Percentiles rank a stretch among this genome's conserved stretches.
Conservation (phyloP, 2,797 vertebrate species). For the Choloepus didactylus region DNA sequence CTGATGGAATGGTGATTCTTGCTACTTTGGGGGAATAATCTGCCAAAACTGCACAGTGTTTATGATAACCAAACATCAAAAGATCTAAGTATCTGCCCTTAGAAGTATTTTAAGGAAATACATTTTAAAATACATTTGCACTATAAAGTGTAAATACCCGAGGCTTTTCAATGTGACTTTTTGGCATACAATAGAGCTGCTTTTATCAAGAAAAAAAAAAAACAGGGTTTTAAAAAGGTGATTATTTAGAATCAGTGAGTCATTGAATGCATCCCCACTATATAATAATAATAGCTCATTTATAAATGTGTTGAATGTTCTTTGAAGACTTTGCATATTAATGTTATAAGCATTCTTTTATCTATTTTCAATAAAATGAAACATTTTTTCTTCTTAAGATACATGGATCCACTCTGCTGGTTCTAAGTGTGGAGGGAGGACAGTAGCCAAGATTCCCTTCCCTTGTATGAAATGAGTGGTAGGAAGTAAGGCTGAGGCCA, state of each 20-base stretch:
- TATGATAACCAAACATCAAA: neutral
- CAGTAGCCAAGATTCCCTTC: neutral
- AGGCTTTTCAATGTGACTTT: neutral
- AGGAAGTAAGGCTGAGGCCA: neutral
- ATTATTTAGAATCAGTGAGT: neutral
- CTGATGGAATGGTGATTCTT: neutral
- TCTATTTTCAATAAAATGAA: neutral
- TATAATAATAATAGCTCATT: neutral
- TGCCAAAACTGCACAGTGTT: neutral
- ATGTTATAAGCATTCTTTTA: neutral
- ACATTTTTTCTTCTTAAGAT: neutral
- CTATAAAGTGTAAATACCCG: neutral
- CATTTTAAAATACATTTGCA: neutral
- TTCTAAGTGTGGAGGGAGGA: neutral
- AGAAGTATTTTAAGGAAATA: neutral
- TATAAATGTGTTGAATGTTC: neutral
- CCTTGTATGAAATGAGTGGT: neutral
- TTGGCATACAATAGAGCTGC: neutral
- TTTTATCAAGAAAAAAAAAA: neutral
- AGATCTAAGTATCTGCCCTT: neutral
- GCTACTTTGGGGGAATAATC: neutral
- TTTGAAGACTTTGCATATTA: neutral
- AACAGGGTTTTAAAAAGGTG: too few relatives aligned
- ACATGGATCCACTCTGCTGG: neutral
- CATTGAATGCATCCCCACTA: neutral